Percentiles rank a stretch among this genome's conserved stretches.
These are phyloP conservation scores for Falco naumanni DNA, from an alignment of 2,797 vertebrate species.

Conservation along the genomic window DNA sequence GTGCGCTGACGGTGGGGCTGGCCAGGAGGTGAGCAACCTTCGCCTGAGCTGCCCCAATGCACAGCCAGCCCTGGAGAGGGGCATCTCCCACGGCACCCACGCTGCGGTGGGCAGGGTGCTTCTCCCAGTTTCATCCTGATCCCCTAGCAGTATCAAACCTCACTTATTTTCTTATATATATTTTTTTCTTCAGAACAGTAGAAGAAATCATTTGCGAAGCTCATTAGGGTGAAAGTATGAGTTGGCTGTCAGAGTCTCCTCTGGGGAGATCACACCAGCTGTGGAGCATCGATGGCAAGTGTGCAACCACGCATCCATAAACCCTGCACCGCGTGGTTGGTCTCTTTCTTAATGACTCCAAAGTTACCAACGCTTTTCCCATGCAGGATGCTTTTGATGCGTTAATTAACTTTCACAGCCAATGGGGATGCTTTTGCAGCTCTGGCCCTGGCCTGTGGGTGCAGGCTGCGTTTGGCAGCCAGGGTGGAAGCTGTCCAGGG, in stretches of 20 bases:
- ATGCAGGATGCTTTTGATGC: slow-evolving; percentile 86
- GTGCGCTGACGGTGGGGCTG: background rate
- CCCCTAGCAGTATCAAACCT: background rate
- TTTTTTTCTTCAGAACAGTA: background rate
- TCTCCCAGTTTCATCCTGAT: slow-evolving; percentile 21
- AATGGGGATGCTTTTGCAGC: slow-evolving; percentile 65
- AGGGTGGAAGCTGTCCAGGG: background rate
- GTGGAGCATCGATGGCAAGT: slow-evolving; percentile 10
- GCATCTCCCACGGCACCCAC: background rate
- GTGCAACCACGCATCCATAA: slow-evolving; percentile 13
- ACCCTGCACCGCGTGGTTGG: slow-evolving; percentile 76
- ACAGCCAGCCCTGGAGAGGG: background rate
- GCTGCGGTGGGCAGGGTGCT: background rate
- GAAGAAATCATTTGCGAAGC: slow-evolving; percentile 13
- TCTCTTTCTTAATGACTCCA: slow-evolving; percentile 85
- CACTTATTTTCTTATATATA: background rate
- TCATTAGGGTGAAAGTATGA: slow-evolving; percentile 27
- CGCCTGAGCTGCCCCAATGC: background rate
- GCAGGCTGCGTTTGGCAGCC: background rate
- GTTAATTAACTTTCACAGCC: slow-evolving; percentile 88
- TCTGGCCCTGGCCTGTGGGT: slow-evolving; percentile 7
- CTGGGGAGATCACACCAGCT: slow-evolving; percentile 27
- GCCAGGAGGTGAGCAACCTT: background rate
- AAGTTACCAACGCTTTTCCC: slow-evolving; percentile 85
- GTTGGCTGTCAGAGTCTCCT: slow-evolving; percentile 23